A percentile compares a stretch with the other conserved stretches of the same genome.
These are phyloP conservation scores for Mormyrus lacerda DNA, from an alignment of 2,113 vertebrate species.

Conservation along the genomic window DNA sequence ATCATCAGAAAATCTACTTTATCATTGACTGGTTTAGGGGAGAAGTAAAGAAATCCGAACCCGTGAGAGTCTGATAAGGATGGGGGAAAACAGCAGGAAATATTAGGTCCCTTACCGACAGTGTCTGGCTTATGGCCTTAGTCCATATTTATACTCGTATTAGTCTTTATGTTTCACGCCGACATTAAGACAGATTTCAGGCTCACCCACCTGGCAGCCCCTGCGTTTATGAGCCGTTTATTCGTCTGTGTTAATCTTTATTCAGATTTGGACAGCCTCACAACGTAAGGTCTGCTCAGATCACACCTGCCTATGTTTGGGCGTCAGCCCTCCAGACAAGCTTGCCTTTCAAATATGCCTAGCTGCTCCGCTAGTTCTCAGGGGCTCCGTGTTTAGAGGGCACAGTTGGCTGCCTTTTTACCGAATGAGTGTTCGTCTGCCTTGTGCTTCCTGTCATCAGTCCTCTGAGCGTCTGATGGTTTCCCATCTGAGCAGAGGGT, in stretches of 20 bases:
- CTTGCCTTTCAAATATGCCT: background rate
- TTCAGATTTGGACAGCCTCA: conserved; percentile 22
- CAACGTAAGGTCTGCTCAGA: background rate
- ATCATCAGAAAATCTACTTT: conserved; percentile 31
- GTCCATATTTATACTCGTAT: conserved; percentile 18
- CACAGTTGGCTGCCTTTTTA: background rate
- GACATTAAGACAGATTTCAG: conserved; percentile 14
- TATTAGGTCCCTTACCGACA: background rate
- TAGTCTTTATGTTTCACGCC: conserved; percentile 22
- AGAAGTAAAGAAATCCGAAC: conserved; percentile 17
- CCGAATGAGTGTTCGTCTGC: background rate
- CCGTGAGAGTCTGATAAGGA: conserved; percentile 18
- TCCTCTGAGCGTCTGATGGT: background rate
- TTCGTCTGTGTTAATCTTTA: conserved; percentile 22
- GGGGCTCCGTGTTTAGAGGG: background rate
- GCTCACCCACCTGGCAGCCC: background rate
- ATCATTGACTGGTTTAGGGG: conserved; percentile 27
- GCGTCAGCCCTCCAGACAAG: background rate
- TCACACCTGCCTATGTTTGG: background rate
- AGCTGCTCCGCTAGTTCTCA: background rate
- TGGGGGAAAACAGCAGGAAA: conserved; percentile 18
- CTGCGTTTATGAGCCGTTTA: conserved; percentile 10
- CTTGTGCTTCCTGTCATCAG: background rate
- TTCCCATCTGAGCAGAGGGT: background rate
- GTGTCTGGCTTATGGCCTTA: conserved; percentile 6